Evolutionary conservation across 2,797 vertebrate genomes (phyloP).

Genomic region (Cirrhinus mrigala): DNA sequence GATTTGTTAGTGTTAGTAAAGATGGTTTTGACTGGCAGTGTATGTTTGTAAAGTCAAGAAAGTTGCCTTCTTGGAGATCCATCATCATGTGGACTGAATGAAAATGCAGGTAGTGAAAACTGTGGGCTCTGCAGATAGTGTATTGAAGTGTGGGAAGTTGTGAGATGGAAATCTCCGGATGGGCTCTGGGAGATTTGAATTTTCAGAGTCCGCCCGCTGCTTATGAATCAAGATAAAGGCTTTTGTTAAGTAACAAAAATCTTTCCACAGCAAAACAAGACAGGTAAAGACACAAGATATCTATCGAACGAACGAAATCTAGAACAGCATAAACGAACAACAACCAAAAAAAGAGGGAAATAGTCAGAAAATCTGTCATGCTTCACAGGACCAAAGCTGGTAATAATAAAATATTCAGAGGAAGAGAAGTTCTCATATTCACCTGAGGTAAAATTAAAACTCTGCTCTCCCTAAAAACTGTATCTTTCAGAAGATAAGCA

Average conservation of each 20-base stretch:
- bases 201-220: conserved; percentile 17
- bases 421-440: conserved; percentile 13
- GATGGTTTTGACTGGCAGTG: not conserved
- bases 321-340: conserved; percentile 16
- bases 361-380: not conserved
- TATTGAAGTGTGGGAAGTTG: conserved; percentile 27
- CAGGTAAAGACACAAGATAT: conserved; percentile 28
- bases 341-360: conserved; percentile 21
- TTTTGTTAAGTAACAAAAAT: conserved; percentile 48
- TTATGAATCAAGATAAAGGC: conserved; percentile 23
- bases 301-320: not conserved
- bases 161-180: conserved; percentile 41
- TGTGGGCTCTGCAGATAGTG: not conserved
- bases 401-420: conserved; percentile 18
- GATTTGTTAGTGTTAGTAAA: not conserved
- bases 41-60: conserved; percentile 10
- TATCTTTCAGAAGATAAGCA: conserved; percentile 51
- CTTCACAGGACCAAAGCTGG: conserved; percentile 1
- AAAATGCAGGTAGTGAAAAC: conserved; percentile 38
- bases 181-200: conserved; percentile 24
- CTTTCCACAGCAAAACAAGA: conserved; percentile 32
- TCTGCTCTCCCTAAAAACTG: not conserved
- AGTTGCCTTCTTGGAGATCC: conserved; percentile 9
- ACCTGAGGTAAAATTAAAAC: conserved; percentile 24
- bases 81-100: conserved; percentile 12